These are phyloP conservation scores for Microctonus brassicae DNA, from an alignment of 2,888 invertebrate genomes.

Conservation along the genomic window DNA sequence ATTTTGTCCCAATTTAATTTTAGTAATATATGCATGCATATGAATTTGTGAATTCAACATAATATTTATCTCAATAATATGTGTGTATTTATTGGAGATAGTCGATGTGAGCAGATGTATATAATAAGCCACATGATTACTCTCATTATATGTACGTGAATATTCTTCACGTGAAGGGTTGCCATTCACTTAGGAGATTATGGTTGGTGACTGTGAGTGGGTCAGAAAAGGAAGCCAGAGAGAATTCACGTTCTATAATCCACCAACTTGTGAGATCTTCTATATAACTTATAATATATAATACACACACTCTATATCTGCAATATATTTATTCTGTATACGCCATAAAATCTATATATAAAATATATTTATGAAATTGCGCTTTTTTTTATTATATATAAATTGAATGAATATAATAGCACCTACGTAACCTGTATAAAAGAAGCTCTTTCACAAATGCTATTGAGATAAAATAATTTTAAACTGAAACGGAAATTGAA, in stretches of 20 bases:
- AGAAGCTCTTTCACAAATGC: too few species aligned
- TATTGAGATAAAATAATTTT: background rate
- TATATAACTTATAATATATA: constrained; percentile 6
- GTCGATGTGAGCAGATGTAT: background rate
- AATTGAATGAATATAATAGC: background rate
- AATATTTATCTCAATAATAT: too few species aligned
- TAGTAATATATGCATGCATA: too few species aligned
- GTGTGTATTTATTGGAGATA: too few species aligned
- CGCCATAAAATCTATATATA: too few species aligned
- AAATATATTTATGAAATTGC: too few species aligned
- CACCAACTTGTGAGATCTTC: constrained; percentile 14
- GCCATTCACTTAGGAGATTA: constrained; percentile 2
- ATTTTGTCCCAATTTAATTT: too few species aligned
- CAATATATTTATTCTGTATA: background rate
- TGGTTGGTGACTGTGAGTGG: background rate
- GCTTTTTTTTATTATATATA: too few species aligned
- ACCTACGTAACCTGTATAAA: background rate
- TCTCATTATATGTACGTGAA: constrained; percentile 31
- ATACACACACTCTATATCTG: background rate
- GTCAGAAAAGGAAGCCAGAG: constrained; percentile 1
- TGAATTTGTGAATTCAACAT: too few species aligned
- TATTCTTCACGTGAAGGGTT: background rate
- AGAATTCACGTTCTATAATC: constrained; percentile 39
- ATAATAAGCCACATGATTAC: constrained; percentile 30
- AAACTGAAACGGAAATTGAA: background rate